These are phyloP conservation scores for Tarsius wallacei DNA, from an alignment of 2,797 vertebrate species.

Conservation along the genomic window DNA sequence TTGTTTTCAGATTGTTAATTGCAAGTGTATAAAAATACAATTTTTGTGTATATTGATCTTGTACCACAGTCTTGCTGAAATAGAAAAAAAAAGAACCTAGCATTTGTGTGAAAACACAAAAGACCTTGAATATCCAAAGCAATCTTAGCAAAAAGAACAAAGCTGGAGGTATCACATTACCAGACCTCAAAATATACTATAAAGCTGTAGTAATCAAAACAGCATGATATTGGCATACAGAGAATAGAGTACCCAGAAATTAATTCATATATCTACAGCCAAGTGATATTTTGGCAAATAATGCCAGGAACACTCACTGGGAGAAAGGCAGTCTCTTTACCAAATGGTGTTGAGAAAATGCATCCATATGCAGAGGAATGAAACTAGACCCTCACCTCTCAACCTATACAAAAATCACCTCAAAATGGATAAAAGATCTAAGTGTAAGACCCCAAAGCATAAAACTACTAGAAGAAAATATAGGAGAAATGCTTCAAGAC, in stretches of 20 bases:
- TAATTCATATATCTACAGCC: not conserved
- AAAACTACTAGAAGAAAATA: not conserved
- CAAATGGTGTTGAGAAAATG: not conserved
- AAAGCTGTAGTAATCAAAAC: not conserved
- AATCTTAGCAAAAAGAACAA: not conserved
- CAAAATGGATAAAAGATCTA: not conserved
- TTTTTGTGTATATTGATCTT: slow-evolving; percentile 15
- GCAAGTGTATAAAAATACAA: not conserved
- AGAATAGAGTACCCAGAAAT: not conserved
- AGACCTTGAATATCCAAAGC: not conserved
- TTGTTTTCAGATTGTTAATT: slow-evolving; percentile 43
- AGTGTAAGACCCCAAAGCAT: not conserved
- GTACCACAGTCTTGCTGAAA: slow-evolving; percentile 2
- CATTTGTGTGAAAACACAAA: not conserved
- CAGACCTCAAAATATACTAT: too few species aligned
- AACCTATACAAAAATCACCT: too few species aligned
- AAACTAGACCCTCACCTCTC: too few species aligned
- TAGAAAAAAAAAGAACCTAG: not conserved
- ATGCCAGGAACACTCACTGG: not conserved
- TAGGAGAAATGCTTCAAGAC: not conserved
- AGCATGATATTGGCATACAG: not conserved
- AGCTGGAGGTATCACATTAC: too few species aligned
- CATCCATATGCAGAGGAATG: too few species aligned
- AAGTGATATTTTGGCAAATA: not conserved
- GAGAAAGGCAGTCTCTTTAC: not conserved